These are phyloP conservation scores for Eupithecia exiguata DNA, from an alignment of 2,888 invertebrate genomes.

Conservation along the genomic window DNA sequence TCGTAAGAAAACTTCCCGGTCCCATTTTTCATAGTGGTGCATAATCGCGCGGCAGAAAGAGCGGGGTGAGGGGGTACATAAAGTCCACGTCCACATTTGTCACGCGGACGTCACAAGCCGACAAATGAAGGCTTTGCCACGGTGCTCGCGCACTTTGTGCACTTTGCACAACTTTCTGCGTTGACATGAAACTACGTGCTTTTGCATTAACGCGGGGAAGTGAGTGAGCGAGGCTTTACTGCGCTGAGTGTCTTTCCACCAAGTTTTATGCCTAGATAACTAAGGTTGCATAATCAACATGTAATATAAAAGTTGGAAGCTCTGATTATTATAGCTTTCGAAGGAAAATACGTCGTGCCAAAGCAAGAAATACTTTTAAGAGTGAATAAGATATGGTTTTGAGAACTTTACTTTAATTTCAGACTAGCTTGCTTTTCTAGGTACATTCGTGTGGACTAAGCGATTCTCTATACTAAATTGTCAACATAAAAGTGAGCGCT, in stretches of 20 bases:
- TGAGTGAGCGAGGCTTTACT: conserved; percentile 71
- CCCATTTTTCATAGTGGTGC: conserved; percentile 71
- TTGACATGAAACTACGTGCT: conserved; percentile 80
- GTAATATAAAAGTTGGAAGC: conserved; percentile 56
- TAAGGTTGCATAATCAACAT: conserved; percentile 74
- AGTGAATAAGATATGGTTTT: background rate
- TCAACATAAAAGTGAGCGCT: conserved; percentile 71
- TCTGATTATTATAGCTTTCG: conserved; percentile 41
- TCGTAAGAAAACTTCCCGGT: conserved; percentile 56
- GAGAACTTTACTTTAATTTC: conserved; percentile 34
- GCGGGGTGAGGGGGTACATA: conserved; percentile 57
- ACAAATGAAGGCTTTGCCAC: conserved; percentile 84
- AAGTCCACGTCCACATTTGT: conserved; percentile 81
- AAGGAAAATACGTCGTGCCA: conserved; percentile 41
- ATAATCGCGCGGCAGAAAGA: conserved; percentile 69
- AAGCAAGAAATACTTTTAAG: conserved; percentile 34
- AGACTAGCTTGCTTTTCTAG: conserved; percentile 30
- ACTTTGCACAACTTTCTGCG: conserved; percentile 81
- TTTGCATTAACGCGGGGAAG: conserved; percentile 79
- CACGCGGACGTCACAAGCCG: conserved; percentile 81
- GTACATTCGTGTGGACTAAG: conserved; percentile 31
- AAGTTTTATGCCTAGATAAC: conserved; percentile 75
- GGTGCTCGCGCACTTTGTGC: conserved; percentile 80
- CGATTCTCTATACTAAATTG: conserved; percentile 63
- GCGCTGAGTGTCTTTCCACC: conserved; percentile 73